phyloP scores from a whole-genome alignment of 2,888 invertebrate species.

The Conistra vaccinii region DNA sequence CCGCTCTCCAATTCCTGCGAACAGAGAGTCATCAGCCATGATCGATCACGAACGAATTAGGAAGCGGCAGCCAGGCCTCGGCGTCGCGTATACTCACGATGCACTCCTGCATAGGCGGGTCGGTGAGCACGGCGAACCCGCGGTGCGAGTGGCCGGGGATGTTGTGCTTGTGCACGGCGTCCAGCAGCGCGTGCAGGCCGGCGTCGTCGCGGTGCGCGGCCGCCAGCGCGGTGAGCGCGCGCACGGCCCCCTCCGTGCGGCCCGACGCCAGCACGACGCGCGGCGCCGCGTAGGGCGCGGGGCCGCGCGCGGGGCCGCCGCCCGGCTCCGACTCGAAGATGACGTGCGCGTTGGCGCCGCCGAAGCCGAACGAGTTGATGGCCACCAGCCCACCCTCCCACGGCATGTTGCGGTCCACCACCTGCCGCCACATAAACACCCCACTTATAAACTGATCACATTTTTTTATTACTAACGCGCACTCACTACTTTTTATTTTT shows the following conservation, averaged over 20 bases:
- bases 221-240: slow-evolving; percentile 91
- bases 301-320: slow-evolving; percentile 88
- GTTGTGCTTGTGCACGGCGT: slow-evolving; percentile 93
- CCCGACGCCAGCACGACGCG: slow-evolving; percentile 94
- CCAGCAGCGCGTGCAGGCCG: slow-evolving; percentile 94
- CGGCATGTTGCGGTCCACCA: slow-evolving; percentile 95
- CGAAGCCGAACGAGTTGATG: slow-evolving; percentile 99
- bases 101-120: slow-evolving; percentile 70
- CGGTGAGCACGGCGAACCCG: slow-evolving; percentile 94
- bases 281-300: slow-evolving; percentile 82
- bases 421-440: slow-evolving; percentile 80
- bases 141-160: slow-evolving; percentile 95
- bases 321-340: slow-evolving; percentile 94
- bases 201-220: slow-evolving; percentile 92
- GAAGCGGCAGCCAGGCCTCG: no score
- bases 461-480: no score
- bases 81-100: slow-evolving; percentile 63
- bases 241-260: slow-evolving; percentile 95
- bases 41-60: not conserved
- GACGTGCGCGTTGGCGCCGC: slow-evolving; percentile 98
- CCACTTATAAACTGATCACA: not conserved
- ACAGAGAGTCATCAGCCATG: not conserved
- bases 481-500: not conserved
- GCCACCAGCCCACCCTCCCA: slow-evolving; percentile 98
- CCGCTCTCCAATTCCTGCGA: slow-evolving; percentile 79